These are phyloP conservation scores for Acronicta aceris DNA, from an alignment of 2,888 invertebrate species.

Conservation along the genomic window DNA sequence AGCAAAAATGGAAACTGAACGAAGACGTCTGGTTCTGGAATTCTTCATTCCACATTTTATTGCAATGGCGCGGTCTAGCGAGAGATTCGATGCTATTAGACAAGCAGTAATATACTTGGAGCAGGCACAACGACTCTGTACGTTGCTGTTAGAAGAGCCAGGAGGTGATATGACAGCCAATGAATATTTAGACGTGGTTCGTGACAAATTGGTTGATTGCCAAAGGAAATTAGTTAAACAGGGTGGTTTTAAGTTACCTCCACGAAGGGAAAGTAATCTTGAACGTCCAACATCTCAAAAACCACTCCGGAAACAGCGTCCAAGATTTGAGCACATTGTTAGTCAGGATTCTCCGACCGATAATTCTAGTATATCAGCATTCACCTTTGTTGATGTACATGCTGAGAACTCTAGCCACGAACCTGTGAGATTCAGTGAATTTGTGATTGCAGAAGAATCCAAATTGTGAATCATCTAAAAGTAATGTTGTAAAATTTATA, in stretches of 20 bases:
- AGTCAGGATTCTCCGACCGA: conserved; percentile 78
- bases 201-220: conserved; percentile 84
- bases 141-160: conserved; percentile 89
- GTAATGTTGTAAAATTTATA: neutral
- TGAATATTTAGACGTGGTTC: conserved; percentile 88
- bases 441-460: conserved; percentile 74
- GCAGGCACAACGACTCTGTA: conserved; percentile 91
- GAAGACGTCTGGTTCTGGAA: conserved; percentile 90
- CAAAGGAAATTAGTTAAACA: conserved; percentile 80
- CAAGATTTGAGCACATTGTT: conserved; percentile 74
- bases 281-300: conserved; percentile 65
- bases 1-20: conserved; percentile 87
- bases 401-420: conserved; percentile 65
- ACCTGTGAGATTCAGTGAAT: conserved; percentile 64
- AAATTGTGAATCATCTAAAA: conserved; percentile 69
- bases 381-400: conserved; percentile 82
- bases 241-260: conserved; percentile 79
- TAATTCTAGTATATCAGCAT: conserved; percentile 65
- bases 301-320: conserved; percentile 70
- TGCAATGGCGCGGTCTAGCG: conserved; percentile 91
- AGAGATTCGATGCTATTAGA: conserved; percentile 89
- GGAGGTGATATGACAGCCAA: conserved; percentile 87
- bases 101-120: conserved; percentile 92
- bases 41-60: conserved; percentile 93
- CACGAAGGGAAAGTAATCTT: conserved; percentile 71